Percentiles rank a stretch among this genome's conserved stretches.
Evolutionary conservation across 2,113 vertebrate species (phyloP).

Genomic region (Talpa occidentalis): DNA sequence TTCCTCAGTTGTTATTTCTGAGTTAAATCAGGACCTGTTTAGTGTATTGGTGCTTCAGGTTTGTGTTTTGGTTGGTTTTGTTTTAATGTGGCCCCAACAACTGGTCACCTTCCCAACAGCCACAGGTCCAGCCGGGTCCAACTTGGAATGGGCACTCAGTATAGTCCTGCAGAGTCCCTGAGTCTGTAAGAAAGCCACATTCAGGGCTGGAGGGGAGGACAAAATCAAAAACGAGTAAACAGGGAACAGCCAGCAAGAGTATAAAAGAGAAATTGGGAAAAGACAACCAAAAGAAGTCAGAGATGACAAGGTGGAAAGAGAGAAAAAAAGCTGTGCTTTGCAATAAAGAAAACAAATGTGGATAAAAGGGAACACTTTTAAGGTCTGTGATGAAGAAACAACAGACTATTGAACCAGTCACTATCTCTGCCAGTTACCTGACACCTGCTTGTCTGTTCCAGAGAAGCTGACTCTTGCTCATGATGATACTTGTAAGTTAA

Average conservation of each 20-base stretch:
- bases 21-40: conserved; percentile 75
- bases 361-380: conserved; percentile 30
- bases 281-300: conserved; percentile 76
- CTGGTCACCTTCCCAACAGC: conserved; percentile 85
- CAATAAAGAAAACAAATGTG: conserved; percentile 52
- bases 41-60: conserved; percentile 50
- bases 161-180: conserved; percentile 87
- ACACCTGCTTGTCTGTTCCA: conserved; percentile 79
- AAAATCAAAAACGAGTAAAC: conserved; percentile 84
- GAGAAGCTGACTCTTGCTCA: conserved; percentile 64
- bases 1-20: conserved; percentile 61
- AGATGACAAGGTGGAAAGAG: conserved; percentile 73
- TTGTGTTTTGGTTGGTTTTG: conserved; percentile 73
- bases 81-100: conserved; percentile 79
- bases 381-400: conserved; percentile 30
- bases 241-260: conserved; percentile 85
- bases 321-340: conserved; percentile 47
- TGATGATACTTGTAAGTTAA: conserved; percentile 76
- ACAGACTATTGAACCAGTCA: conserved; percentile 34
- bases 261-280: conserved; percentile 84
- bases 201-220: conserved; percentile 82
- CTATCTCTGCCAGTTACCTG: conserved; percentile 76
- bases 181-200: conserved; percentile 89
- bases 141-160: conserved; percentile 83
- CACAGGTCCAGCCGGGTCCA: conserved; percentile 82